Evolutionary conservation across 2,888 invertebrate species (phyloP), one percentile per base, ranked within the genome.

Genomic region (Lycophotia porphyrea): DNA sequence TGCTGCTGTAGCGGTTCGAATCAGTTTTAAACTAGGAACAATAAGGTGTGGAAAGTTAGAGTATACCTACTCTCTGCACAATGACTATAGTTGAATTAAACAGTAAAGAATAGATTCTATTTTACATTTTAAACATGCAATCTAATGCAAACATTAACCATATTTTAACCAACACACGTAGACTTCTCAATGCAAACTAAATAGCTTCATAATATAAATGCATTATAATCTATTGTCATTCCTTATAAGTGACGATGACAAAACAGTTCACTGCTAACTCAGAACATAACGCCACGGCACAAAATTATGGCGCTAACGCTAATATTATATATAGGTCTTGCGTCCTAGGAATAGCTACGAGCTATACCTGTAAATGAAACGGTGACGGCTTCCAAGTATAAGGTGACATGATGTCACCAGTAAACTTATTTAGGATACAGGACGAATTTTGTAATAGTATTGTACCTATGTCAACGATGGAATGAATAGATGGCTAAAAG

Each of bases 171-270:
- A 71, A 24, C 65, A 60, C 52, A 66, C 34, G 42, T 55, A 60
- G 58, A 15, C 24, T 31, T 49, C 36, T 52, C 58, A 65, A 52
- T 68, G 31, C 55, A 73, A 72, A 76, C 13, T 36, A 63, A 69
- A 77, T 52, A 49, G 27, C 34, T 21, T 42, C 27, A 34, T 42
- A 52, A 52, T 52, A 69, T 34, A n/a, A 64, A 69, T 60, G 55
- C 36, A 74, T 80, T 66, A n/a, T 76, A 81, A 67, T 80, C 70
- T 71, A 82, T 81, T 81, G 76, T 66, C 64, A 73, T 78, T 77
- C 80, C 76, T 60, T 70, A 81, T 42, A 70, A 81, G 73, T 76
- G 74, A 61, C 80, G 69, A 74, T 75, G 74, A 69, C 64, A 74
- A 70, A 76, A 66, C 21, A 24, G 60, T 79, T 78, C 71, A 36